These are phyloP conservation scores for Drosophila prolongata DNA, from an alignment of 2,888 invertebrate genomes.

Conservation along the genomic window DNA sequence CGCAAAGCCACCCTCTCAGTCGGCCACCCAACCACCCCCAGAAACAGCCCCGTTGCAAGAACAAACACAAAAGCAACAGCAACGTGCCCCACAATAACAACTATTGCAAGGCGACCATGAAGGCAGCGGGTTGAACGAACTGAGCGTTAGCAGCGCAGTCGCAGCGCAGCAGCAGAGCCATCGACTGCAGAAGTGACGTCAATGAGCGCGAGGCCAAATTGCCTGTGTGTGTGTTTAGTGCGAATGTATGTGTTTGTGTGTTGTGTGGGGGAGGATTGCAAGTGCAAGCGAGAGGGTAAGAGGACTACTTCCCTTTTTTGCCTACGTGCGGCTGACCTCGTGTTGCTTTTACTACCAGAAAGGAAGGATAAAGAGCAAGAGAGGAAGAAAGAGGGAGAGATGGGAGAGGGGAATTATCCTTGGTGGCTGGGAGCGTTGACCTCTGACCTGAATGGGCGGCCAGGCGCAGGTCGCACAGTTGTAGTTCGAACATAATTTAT, in stretches of 20 bases:
- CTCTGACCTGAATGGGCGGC: slow-evolving; percentile 69
- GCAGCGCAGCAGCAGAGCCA: slow-evolving; percentile 30
- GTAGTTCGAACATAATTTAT: slow-evolving; percentile 69
- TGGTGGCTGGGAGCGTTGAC: slow-evolving; percentile 66
- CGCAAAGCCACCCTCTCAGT: neutral
- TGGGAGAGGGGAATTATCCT: slow-evolving; percentile 66
- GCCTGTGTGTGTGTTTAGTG: slow-evolving; percentile 9
- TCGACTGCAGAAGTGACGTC: slow-evolving; percentile 74
- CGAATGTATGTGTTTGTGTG: slow-evolving; percentile 6
- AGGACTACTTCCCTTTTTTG: slow-evolving; percentile 34
- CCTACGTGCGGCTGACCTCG: slow-evolving; percentile 74
- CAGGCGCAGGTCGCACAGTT: slow-evolving; percentile 46
- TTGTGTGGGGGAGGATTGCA: slow-evolving; percentile 39
- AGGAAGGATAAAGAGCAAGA: slow-evolving; percentile 4
- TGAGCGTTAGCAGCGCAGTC: slow-evolving; percentile 34
- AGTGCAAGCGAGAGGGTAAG: slow-evolving; percentile 10
- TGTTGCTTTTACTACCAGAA: slow-evolving; percentile 65
- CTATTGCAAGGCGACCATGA: slow-evolving; percentile 70
- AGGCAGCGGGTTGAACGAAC: slow-evolving; percentile 74
- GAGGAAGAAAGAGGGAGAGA: slow-evolving; percentile 3
- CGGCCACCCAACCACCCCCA: neutral
- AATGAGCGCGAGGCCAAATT: slow-evolving; percentile 78
- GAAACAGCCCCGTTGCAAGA: neutral
- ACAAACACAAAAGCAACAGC: slow-evolving; percentile 14
- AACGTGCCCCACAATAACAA: slow-evolving; percentile 28